A percentile compares a stretch with the other conserved stretches of the same genome.
Evolutionary conservation across 2,113 vertebrate species (phyloP).

Genomic region (Hippoglossus stenolepis): DNA sequence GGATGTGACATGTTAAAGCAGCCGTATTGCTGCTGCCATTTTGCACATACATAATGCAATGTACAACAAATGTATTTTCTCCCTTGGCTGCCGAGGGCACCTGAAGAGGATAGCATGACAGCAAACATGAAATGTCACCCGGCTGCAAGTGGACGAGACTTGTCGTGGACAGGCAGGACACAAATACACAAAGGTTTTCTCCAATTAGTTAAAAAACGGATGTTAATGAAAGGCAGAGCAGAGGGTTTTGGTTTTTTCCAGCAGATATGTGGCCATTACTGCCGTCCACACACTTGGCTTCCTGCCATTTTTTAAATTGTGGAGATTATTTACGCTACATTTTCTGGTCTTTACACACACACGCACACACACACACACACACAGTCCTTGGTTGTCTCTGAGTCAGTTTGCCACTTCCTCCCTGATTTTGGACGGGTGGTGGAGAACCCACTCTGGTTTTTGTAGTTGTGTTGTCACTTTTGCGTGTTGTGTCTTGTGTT

Average conservation of each 20-base stretch:
- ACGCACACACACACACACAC: no score
- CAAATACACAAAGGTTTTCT: neutral
- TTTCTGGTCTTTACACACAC: conserved; percentile 6
- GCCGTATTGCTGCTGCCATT: conserved; percentile 27
- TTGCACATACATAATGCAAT: conserved; percentile 44
- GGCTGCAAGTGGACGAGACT: neutral
- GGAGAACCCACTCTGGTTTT: no score
- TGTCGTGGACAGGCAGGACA: neutral
- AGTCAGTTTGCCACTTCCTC: no score
- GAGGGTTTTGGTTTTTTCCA: neutral
- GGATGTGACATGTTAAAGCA: conserved; percentile 44
- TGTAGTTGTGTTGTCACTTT: no score
- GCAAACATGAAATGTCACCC: neutral
- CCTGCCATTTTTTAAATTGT: conserved; percentile 46
- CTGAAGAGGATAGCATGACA: neutral
- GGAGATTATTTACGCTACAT: conserved; percentile 38
- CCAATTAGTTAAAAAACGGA: neutral
- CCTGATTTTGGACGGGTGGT: no score
- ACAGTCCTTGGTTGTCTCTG: no score
- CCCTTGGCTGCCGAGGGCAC: neutral
- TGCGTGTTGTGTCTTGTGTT: no score
- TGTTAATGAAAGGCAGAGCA: conserved; percentile 2
- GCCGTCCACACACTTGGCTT: conserved; percentile 24
- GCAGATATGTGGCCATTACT: conserved; percentile 37
- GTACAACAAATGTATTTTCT: neutral